A percentile compares a stretch with the other conserved stretches of the same genome.
phyloP scores from a whole-genome alignment of 2,888 invertebrate species.

The Adelphocoris suturalis region DNA sequence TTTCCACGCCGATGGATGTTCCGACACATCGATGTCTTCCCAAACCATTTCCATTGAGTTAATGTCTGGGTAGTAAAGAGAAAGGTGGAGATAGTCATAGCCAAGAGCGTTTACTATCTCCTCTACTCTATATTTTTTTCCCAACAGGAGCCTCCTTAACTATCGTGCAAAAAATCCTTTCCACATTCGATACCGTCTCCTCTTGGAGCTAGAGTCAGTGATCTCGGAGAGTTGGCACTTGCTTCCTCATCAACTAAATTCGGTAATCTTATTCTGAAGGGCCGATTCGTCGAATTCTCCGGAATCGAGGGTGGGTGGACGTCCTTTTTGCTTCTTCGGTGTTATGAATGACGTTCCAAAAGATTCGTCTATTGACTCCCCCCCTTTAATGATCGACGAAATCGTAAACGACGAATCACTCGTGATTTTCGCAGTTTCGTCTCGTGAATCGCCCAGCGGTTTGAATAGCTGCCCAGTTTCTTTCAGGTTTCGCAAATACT shows the following conservation, averaged over 20 bases:
- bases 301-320: too few relatives aligned
- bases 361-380: neutral
- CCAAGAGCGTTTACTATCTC: neutral
- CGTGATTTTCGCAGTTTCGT: neutral
- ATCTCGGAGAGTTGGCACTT: slow-evolving; percentile 40
- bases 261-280: neutral
- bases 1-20: neutral
- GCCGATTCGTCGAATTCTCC: too few relatives aligned
- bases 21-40: neutral
- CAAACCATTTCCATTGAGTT: too few relatives aligned
- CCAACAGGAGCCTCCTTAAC: too few relatives aligned
- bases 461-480: too few relatives aligned
- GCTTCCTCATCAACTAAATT: neutral
- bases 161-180: too few relatives aligned
- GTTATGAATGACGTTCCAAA: too few relatives aligned
- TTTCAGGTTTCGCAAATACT: too few relatives aligned
- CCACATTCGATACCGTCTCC: slow-evolving; percentile 14
- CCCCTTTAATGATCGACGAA: neutral
- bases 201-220: slow-evolving; percentile 11
- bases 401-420: neutral
- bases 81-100: slow-evolving; percentile 1
- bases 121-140: too few relatives aligned
- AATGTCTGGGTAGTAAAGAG: neutral
- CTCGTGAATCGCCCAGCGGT: neutral
- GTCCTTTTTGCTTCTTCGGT: too few relatives aligned